phyloP scores from a whole-genome alignment of 2,888 invertebrate genomes.

The Liopterus haemorrhoidalis region DNA sequence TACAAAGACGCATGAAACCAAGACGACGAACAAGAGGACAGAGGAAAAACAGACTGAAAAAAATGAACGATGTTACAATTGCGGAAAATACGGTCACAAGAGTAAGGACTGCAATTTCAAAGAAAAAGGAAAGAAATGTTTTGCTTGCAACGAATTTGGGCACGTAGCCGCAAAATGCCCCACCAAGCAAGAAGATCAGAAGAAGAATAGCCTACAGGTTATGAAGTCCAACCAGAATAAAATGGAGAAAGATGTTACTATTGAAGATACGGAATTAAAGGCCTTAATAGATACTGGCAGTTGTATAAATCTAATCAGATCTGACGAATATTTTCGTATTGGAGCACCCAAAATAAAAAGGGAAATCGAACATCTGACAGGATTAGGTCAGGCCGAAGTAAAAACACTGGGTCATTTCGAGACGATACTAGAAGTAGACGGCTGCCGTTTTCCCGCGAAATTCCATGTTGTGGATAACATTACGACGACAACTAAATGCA shows the following conservation, averaged over 20 bases:
- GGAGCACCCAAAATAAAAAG: not conserved
- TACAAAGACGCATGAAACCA: too few species aligned
- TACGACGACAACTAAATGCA: not conserved
- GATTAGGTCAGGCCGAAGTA: not conserved
- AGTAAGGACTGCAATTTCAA: slow-evolving; percentile 4
- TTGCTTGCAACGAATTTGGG: slow-evolving; percentile 20
- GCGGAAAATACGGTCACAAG: slow-evolving; percentile 5
- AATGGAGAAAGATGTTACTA: not conserved
- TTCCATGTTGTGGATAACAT: too few species aligned
- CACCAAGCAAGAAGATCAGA: not conserved
- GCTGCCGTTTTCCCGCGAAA: not conserved
- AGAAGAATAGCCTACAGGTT: too few species aligned
- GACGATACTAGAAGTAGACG: not conserved
- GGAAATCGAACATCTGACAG: slow-evolving; percentile 1
- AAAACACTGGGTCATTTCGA: not conserved
- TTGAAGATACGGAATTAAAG: not conserved
- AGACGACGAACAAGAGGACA: too few species aligned
- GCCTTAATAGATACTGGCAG: slow-evolving; percentile 4
- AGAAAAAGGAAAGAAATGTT: slow-evolving; percentile 18
- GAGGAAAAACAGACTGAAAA: not conserved
- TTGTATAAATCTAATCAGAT: slow-evolving; percentile 2
- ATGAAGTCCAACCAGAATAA: too few species aligned
- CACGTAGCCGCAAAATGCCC: slow-evolving; percentile 13
- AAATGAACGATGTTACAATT: slow-evolving; percentile 8
- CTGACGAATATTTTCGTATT: slow-evolving; percentile 6